Evolutionary conservation across 64 coral and sea anemone genomes (phyloP), one percentile per base, ranked within the genome.

Genomic region (Montipora foliosa): DNA sequence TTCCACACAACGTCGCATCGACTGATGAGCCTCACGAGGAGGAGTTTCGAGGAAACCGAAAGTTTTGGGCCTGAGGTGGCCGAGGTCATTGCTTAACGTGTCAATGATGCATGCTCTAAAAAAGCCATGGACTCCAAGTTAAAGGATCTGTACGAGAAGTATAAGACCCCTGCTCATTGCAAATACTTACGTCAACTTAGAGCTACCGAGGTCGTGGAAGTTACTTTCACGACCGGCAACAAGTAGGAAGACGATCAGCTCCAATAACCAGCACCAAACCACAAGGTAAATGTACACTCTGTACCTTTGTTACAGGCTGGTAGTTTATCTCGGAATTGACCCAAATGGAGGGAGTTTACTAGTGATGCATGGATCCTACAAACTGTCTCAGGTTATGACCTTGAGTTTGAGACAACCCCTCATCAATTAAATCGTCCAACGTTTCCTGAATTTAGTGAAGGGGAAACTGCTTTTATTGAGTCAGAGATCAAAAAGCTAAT

Each of bases 401-500:
- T 25, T 25, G 25, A 25, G 25, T 25, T 37, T 37, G 29, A 37
- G 29, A 6, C 19, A 2, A 59, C 93, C 17, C 29, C 29, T 37
- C 29, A 37, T 37, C 29, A 37, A 37, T 37, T 37, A 37, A 37
- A 37, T 37, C 29, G 29, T 37, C 29, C 29, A 37, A 37, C 1
- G 29, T 1, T 37, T 37, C 29, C 29, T 37, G 0, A 37, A 37
- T 1, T 37, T 37, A 37, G 29, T 37, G 29, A 37, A 1, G 1
- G 29, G 29, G 29, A 37, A 37, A 80, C 57, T 37, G 29, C 74
- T 0, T 60, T 93, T 10, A 96, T 93, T 90, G 91, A 96, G 44
- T 13, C 77, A 37, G 29, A 5, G 88, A 97, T 97, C 46, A 48
- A 64, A 8, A 97, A 88, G 29, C 89, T 97, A 5, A 4, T 76